Conservation (phyloP, 2,888 invertebrate species). For the Escarpia spicata region DNA sequence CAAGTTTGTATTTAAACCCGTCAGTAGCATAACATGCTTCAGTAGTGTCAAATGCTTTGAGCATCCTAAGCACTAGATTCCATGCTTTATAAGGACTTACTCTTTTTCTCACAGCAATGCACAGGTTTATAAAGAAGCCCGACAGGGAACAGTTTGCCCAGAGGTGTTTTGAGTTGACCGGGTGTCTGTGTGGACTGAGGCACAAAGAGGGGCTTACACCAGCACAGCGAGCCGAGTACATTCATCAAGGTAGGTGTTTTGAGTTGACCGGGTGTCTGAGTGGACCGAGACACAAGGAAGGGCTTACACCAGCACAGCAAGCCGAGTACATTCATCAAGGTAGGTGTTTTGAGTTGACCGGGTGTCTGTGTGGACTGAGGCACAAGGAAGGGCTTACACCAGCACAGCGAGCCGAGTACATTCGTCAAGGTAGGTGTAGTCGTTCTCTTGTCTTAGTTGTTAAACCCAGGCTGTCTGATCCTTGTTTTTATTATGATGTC, state of each 20-base stretch:
- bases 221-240: no score
- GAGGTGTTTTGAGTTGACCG: constrained; percentile 52
- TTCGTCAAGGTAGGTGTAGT: constrained; percentile 29
- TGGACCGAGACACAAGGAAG: constrained; percentile 22
- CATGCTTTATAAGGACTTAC: constrained; percentile 37
- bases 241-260: constrained; percentile 31
- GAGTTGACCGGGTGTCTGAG: constrained; percentile 54
- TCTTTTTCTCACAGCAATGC: constrained; percentile 44
- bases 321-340: no score
- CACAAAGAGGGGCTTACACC: not conserved
- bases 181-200: constrained; percentile 46
- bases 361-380: constrained; percentile 45
- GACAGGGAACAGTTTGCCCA: constrained; percentile 55
- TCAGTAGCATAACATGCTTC: no score
- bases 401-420: no score
- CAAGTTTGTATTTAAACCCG: no score
- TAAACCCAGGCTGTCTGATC: no score
- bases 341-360: constrained; percentile 49
- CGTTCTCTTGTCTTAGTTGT: no score
- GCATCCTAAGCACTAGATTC: no score
- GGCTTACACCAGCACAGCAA: not conserved
- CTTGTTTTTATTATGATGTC: no score
- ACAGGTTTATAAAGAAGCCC: constrained; percentile 53
- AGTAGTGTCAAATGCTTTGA: no score
- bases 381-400: not conserved